Base-by-base conservation (phyloP, 2,113 vertebrate genomes). In the Gallinago paraguaiae region DNA sequence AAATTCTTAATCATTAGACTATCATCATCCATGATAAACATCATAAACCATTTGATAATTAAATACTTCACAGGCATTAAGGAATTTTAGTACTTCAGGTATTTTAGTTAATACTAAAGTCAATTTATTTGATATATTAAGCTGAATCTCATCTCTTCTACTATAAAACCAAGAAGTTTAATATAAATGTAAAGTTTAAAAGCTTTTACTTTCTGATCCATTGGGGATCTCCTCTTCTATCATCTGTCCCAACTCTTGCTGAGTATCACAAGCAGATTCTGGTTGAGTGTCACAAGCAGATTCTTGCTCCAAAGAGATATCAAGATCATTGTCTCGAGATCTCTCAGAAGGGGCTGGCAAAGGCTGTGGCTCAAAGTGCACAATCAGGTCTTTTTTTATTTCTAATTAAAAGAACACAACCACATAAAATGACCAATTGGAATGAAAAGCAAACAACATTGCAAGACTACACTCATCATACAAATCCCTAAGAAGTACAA, bases 281-380 rank as follows among this genome's bases (percentile, higher is more conserved):
- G 69, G 69, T 31, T 86, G 91, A 75, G 57, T 64, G 43, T 93
- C 96, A 82, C 43, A 90, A 43, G 39, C 20, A 59, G 51, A 70
- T 67, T 98, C 98, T 70, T 94, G 98, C 39, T 99, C 99, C 93
- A 98, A 61, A 22, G 98, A 99, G 86, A 99, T 95, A 43, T 99
- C 98, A 81, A 99, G 97, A 41, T 99, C 99, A 59, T 98, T 98
- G 90, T 99, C 99, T 67, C 97, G 97, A 87, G 96, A 97, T 88
- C 82, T 96, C 8, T 97, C 95, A 84, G 97, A 98, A 30, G 88
- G 84, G 24, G 93, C 85, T 37, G 99, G 99, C 86, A 99, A 98
- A 86, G 99, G 99, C 54, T 99, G 99, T 0, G 99, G 99, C n/a
- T 98, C 97, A 75, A 99, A 97, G 83, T 98, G 98, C 82, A 99